A percentile compares a stretch with the other conserved stretches of the same genome.
phyloP scores from a whole-genome alignment of 2,113 vertebrate species.

The Drymodes brunneopygia region DNA sequence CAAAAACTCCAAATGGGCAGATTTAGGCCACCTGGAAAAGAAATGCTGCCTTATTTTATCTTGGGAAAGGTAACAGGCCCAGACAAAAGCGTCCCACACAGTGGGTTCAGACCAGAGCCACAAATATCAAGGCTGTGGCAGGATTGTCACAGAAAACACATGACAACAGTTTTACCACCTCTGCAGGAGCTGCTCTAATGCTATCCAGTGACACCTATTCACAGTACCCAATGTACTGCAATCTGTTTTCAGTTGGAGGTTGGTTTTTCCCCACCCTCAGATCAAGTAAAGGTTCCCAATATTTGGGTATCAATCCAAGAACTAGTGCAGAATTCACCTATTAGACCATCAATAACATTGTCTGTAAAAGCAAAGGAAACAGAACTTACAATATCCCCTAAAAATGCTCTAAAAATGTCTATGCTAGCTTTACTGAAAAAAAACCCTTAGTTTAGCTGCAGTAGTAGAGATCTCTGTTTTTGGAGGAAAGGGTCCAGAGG shows the following conservation, averaged over 20 bases:
- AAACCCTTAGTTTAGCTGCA: conserved; percentile 34
- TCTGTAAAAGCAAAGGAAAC: background rate
- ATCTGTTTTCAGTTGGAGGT: background rate
- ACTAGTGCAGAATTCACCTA: background rate
- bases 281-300: background rate
- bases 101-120: background rate
- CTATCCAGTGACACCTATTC: background rate
- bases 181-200: background rate
- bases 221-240: background rate
- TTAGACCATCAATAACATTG: background rate
- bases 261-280: background rate
- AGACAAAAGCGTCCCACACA: background rate
- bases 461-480: conserved; percentile 33
- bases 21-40: background rate
- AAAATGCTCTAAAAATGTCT: conserved; percentile 26
- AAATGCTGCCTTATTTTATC: background rate
- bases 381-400: background rate
- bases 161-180: background rate
- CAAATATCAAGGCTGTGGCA: background rate
- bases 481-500: conserved; percentile 47
- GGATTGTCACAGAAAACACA: background rate
- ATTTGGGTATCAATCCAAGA: background rate
- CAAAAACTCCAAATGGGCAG: background rate
- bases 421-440: background rate
- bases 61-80: background rate